Percentiles rank a stretch among this genome's conserved stretches.
These are phyloP conservation scores for Mercenaria mercenaria DNA, from an alignment of 1,140 invertebrate species.

Conservation along the genomic window DNA sequence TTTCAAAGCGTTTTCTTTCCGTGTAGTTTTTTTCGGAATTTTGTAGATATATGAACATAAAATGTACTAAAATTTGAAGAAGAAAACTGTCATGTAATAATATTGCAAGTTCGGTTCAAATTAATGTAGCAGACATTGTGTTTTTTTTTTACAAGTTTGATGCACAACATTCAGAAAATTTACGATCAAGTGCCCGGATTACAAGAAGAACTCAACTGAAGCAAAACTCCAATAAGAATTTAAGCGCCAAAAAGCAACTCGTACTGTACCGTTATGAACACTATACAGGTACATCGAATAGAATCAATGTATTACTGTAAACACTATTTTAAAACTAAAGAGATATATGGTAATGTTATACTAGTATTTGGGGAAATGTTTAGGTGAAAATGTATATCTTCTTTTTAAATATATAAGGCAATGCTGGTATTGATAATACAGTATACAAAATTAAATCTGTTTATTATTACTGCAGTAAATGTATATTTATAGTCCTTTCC, in stretches of 20 bases:
- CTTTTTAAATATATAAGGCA: too few species aligned
- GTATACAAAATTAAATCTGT: too few species aligned
- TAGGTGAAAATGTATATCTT: too few species aligned
- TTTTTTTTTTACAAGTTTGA: conserved; percentile 69
- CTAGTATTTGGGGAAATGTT: too few species aligned
- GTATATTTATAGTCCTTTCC: too few species aligned
- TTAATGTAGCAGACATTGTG: conserved; percentile 28
- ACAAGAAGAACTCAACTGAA: conserved; percentile 64
- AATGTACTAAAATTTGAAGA: background rate
- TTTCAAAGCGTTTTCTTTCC: background rate
- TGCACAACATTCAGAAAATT: conserved; percentile 76
- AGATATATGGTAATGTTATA: too few species aligned
- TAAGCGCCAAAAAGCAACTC: background rate
- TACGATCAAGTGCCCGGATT: conserved; percentile 70
- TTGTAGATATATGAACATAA: background rate
- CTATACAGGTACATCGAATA: too few species aligned
- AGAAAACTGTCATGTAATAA: background rate
- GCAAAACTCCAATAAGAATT: background rate
- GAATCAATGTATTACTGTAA: too few species aligned
- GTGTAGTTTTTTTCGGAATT: background rate
- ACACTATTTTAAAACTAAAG: too few species aligned
- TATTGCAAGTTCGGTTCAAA: background rate
- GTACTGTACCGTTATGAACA: too few species aligned
- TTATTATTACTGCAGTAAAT: too few species aligned
- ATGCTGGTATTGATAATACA: too few species aligned